A percentile compares a stretch with the other conserved stretches of the same genome.
Conservation (phyloP, 2,113 vertebrate genomes). For the Tylochromis polylepis region DNA sequence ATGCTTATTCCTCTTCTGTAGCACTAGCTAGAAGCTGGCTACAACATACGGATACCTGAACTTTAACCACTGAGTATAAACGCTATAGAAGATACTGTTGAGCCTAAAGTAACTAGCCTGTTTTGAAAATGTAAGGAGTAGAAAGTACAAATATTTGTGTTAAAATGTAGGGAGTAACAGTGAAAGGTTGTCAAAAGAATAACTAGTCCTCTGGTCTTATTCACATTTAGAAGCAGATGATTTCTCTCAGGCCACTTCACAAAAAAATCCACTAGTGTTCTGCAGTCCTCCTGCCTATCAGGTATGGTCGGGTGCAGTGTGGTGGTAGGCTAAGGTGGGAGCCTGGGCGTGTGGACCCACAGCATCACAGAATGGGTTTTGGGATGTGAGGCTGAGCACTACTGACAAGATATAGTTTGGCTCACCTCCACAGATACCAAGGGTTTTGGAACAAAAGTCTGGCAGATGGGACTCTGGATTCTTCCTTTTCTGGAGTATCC, state of each 20-base stretch:
- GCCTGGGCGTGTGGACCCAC: neutral
- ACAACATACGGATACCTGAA: neutral
- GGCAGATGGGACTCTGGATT: neutral
- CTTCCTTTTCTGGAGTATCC: neutral
- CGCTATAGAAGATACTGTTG: accelerated
- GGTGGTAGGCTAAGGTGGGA: neutral
- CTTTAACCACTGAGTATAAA: neutral
- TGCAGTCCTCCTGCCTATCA: neutral
- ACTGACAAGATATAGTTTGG: neutral
- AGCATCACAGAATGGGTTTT: accelerated
- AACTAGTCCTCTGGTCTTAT: neutral
- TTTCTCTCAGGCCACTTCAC: neutral
- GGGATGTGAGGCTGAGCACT: neutral
- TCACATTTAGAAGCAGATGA: neutral
- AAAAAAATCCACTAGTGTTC: neutral
- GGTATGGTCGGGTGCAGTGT: neutral
- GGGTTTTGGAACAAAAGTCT: neutral
- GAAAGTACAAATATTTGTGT: too few species aligned
- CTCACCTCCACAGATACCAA: neutral
- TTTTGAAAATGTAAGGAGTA: too few species aligned
- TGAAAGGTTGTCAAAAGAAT: too few species aligned
- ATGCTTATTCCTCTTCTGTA: neutral
- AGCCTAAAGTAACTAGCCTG: too few species aligned
- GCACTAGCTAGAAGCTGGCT: neutral
- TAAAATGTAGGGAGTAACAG: too few species aligned